Percentiles rank a stretch among this genome's conserved stretches.
Evolutionary conservation across 2,113 vertebrate genomes (phyloP).

Genomic region (Eulacestoma nigropectus): DNA sequence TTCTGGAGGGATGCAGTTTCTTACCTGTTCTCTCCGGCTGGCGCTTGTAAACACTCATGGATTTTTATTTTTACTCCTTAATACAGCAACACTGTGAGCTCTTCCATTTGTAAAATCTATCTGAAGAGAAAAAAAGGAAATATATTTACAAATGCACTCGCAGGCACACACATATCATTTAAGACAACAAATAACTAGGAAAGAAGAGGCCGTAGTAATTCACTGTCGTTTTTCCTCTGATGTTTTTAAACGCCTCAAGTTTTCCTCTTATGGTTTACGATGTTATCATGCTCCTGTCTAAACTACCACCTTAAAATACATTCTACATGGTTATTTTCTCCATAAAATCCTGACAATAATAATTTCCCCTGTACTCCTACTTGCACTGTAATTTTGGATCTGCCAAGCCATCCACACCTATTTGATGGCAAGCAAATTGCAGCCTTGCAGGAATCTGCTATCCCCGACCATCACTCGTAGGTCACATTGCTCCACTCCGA

Average conservation of each 20-base stretch:
- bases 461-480: rapidly evolving
- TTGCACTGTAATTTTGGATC: constrained; percentile 25
- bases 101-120: neutral
- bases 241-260: constrained; percentile 32
- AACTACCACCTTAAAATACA: constrained; percentile 54
- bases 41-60: neutral
- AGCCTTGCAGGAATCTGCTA: neutral
- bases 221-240: neutral
- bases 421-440: constrained; percentile 7
- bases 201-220: neutral
- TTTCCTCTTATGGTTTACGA: constrained; percentile 50
- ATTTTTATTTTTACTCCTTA: neutral
- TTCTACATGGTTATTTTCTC: constrained; percentile 48
- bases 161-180: neutral
- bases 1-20: neutral
- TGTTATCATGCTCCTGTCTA: constrained; percentile 54
- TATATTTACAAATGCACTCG: neutral
- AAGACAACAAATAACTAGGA: constrained; percentile 7
- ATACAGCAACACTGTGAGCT: neutral
- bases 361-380: constrained; percentile 40
- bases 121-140: constrained; percentile 4
- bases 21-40: neutral
- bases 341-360: constrained; percentile 56
- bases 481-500: neutral
- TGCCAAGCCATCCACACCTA: neutral